Base-by-base conservation (phyloP, 2,113 vertebrate genomes). In the Nycticebus coucang region DNA sequence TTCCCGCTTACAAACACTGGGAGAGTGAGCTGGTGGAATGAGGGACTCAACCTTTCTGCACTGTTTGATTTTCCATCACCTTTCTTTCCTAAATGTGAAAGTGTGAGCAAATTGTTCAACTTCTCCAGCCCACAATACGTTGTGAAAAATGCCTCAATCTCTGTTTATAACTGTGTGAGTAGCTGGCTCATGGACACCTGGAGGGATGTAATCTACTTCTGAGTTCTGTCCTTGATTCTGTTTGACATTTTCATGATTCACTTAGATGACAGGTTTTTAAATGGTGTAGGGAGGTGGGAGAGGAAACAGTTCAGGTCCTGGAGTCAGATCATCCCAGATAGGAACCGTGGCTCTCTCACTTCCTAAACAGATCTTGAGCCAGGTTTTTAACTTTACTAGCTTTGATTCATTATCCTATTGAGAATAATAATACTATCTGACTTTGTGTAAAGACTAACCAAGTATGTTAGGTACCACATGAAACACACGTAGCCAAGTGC, bases 181-280 rank as follows among this genome's bases (percentile, higher is more conserved):
- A 45, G 57, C 55, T 26, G 30, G 13, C 50, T 74, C 18, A n/a
- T 5, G 9, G n/a, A 30, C 9, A 62, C 33, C 12, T 15, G 50
- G 37, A 59, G 30, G 69, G 64, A 13, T 59, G 22, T 22, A 17
- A 55, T 55, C 87, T 68, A 59, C 35, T 28, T 57, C 60, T 59
- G 66, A 90, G 72, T 50, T 81, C 53, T 75, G 64, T 59, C 85
- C 88, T 95, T 89, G 75, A 50, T 80, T 83, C 87, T 89, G 60
- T 88, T 64, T 35, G 75, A 68, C 33, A 33, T n/a, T 60, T 91
- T 89, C 68, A 45, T 59, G 64, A 41, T 66, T 41, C 71, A 84
- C 85, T 87, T 68, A 69, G 66, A 53, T 89, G 68, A 72, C 37
- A 79, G 30, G 17, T 33, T 57, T 62, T 62, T 18, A 79, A 82